phyloP scores from a whole-genome alignment of 2,797 vertebrate genomes.

The Eutrigla gurnardus region DNA sequence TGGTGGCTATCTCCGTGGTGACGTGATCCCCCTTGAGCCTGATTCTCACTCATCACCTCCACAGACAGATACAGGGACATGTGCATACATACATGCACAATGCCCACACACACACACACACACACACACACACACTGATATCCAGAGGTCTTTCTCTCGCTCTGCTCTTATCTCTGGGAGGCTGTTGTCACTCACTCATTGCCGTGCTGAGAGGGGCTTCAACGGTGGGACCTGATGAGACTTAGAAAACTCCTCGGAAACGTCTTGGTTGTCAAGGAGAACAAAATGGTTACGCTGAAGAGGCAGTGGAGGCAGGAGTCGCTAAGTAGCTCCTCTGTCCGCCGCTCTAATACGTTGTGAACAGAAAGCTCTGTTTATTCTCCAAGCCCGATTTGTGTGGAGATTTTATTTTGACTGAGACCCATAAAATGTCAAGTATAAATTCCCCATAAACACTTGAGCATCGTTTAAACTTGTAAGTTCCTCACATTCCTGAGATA shows the following conservation, averaged over 20 bases:
- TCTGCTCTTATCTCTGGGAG: constrained; percentile 76
- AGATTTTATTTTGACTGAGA: constrained; percentile 16
- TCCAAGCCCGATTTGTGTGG: constrained; percentile 24
- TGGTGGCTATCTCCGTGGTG: constrained; percentile 79
- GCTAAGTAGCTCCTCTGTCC: constrained; percentile 50
- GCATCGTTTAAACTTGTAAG: not conserved
- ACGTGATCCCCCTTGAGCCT: constrained; percentile 78
- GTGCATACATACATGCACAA: constrained; percentile 37
- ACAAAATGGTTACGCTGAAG: constrained; percentile 75
- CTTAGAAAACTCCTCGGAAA: constrained; percentile 63
- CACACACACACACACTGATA: constrained; percentile 45
- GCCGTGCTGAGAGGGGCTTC: constrained; percentile 77
- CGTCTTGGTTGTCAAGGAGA: constrained; percentile 71
- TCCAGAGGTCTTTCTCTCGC: constrained; percentile 67
- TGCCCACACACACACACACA: constrained; percentile 36
- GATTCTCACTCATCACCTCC: constrained; percentile 82
- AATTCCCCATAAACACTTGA: not conserved
- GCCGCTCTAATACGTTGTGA: constrained; percentile 43
- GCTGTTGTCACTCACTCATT: constrained; percentile 83
- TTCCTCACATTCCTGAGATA: not conserved
- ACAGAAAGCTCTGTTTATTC: constrained; percentile 48
- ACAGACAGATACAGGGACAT: constrained; percentile 54
- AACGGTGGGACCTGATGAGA: constrained; percentile 65
- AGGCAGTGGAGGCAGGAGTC: constrained; percentile 48
- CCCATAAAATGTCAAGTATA: not conserved